Evolutionary conservation across 2,113 vertebrate genomes (phyloP).

Genomic region (Junco hyemalis): DNA sequence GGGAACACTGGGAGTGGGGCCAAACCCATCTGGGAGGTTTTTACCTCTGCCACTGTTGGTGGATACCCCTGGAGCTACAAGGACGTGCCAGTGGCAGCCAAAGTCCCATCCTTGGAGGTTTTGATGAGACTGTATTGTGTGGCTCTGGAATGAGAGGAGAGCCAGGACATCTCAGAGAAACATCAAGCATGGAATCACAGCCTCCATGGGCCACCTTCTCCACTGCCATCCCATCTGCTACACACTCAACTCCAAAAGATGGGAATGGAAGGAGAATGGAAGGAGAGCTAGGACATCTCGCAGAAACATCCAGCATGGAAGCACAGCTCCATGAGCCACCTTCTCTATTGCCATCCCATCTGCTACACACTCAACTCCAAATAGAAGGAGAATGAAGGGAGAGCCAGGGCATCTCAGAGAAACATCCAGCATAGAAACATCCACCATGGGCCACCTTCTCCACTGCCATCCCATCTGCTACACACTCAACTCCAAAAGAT

Average conservation of each 20-base stretch:
- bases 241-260: background rate
- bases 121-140: background rate
- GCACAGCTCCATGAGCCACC: too few relatives aligned
- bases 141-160: background rate
- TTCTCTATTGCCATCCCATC: background rate
- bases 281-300: too few relatives aligned
- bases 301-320: too few relatives aligned
- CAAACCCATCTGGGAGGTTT: background rate
- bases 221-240: background rate
- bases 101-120: background rate
- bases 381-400: background rate
- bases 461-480: background rate
- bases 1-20: background rate
- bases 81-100: background rate
- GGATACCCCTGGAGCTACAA: background rate
- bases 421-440: background rate
- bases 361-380: background rate
- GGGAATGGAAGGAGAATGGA: background rate
- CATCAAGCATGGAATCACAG: too few relatives aligned
- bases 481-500: background rate
- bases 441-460: background rate
- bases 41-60: background rate
- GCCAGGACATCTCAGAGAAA: background rate
- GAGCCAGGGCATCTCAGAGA: background rate
- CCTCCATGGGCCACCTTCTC: too few relatives aligned